These are phyloP conservation scores for Aquatica leii DNA, from an alignment of 2,888 invertebrate species.

Conservation along the genomic window DNA sequence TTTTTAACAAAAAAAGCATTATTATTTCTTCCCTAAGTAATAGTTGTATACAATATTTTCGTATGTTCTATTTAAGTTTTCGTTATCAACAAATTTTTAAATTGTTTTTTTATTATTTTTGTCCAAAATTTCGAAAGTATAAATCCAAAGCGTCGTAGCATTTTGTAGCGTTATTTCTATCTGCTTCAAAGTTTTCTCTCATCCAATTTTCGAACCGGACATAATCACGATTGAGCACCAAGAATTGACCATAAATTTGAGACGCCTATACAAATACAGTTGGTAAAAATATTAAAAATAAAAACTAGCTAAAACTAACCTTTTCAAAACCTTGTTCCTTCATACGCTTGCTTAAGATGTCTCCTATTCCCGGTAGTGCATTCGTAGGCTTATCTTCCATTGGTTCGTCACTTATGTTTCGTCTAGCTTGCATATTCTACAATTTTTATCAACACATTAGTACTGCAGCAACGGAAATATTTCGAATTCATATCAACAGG, in stretches of 20 bases:
- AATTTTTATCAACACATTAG: too few relatives aligned
- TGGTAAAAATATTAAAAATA: too few relatives aligned
- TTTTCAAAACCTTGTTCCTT: background rate
- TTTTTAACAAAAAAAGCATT: too few relatives aligned
- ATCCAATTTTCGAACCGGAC: conserved; percentile 7
- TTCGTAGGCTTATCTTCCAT: background rate
- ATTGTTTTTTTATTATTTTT: too few relatives aligned
- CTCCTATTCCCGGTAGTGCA: background rate
- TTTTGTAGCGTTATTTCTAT: background rate
- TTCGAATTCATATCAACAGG: too few relatives aligned
- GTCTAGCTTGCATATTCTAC: too few relatives aligned
- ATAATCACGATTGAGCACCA: background rate
- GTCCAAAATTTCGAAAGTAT: too few relatives aligned
- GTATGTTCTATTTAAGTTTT: too few relatives aligned
- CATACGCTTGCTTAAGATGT: background rate
- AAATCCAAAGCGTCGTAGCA: background rate
- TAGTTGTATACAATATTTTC: too few relatives aligned
- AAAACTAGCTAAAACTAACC: background rate
- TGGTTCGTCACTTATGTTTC: background rate
- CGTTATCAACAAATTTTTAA: too few relatives aligned
- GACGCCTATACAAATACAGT: background rate
- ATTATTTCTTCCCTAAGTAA: too few relatives aligned
- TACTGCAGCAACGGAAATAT: too few relatives aligned
- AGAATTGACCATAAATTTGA: conserved; percentile 11
- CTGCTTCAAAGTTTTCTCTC: background rate